These are phyloP conservation scores for Oligia latruncula DNA, from an alignment of 2,888 invertebrate species.

Conservation along the genomic window DNA sequence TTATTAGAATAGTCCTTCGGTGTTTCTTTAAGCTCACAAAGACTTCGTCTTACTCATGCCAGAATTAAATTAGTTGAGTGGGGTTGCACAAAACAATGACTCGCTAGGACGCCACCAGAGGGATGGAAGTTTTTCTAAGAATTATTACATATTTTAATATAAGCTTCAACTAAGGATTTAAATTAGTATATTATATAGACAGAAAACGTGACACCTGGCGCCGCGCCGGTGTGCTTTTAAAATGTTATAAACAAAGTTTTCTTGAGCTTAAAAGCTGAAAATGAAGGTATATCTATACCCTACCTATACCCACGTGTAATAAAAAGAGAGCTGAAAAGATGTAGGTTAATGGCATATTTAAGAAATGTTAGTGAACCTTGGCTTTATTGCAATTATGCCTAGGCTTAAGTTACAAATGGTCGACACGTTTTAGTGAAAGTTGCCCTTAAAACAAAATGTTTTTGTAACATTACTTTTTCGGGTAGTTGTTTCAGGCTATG, in stretches of 20 bases:
- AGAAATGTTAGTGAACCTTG: not conserved
- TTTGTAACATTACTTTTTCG: not conserved
- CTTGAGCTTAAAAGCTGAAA: slow-evolving; percentile 35
- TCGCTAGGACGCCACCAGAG: not conserved
- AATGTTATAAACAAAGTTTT: slow-evolving; percentile 20
- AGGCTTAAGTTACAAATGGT: not conserved
- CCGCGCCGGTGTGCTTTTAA: slow-evolving; percentile 13
- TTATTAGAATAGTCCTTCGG: not conserved
- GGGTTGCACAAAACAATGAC: not conserved
- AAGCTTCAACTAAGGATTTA: not conserved
- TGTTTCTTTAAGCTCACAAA: not conserved
- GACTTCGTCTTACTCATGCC: not conserved
- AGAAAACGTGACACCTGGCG: not conserved
- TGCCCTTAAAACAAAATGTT: not conserved
- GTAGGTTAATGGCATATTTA: slow-evolving; percentile 1
- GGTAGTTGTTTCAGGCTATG: not conserved
- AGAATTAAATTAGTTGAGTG: not conserved
- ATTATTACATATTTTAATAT: slow-evolving; percentile 1
- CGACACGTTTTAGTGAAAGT: not conserved
- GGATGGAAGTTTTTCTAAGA: not conserved
- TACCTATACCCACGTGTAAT: slow-evolving; percentile 1
- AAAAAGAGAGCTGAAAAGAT: slow-evolving; percentile 10
- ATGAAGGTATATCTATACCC: slow-evolving; percentile 3
- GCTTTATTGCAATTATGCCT: not conserved
- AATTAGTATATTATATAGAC: slow-evolving; percentile 12